Conservation (phyloP, 2,113 vertebrate genomes). For the Trichomycterus rosablanca region DNA sequence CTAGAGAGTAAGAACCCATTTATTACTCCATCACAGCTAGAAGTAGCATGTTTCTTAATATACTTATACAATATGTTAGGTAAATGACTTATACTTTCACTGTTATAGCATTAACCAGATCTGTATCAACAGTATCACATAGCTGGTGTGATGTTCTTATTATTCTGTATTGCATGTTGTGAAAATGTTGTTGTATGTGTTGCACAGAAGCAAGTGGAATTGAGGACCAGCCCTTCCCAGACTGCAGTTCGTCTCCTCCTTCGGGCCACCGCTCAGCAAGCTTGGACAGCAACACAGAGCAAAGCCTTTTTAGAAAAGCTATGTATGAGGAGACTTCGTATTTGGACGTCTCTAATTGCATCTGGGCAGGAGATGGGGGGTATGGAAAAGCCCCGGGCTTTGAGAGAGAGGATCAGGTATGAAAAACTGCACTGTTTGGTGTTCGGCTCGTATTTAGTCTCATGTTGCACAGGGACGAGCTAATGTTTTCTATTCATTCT, state of each 20-base stretch:
- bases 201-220: slow-evolving; percentile 29
- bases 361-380: slow-evolving; percentile 74
- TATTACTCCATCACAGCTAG: too few species aligned
- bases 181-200: not conserved
- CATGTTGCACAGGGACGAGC: too few species aligned
- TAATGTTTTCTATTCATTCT: too few species aligned
- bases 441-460: too few species aligned
- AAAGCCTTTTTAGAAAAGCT: slow-evolving; percentile 63
- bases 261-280: slow-evolving; percentile 74
- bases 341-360: slow-evolving; percentile 66
- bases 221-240: slow-evolving; percentile 26
- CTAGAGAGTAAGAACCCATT: slow-evolving; percentile 81
- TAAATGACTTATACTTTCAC: too few species aligned
- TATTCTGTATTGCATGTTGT: too few species aligned
- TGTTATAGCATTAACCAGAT: too few species aligned
- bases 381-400: slow-evolving; percentile 95
- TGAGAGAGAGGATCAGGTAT: slow-evolving; percentile 93
- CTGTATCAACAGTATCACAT: too few species aligned
- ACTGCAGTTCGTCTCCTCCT: slow-evolving; percentile 21
- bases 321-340: slow-evolving; percentile 61
- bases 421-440: not conserved
- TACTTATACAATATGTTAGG: too few species aligned
- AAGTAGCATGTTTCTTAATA: too few species aligned
- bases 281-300: slow-evolving; percentile 50
- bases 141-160: too few species aligned